These are phyloP conservation scores for Drosophila miranda DNA, from an alignment of 1,140 invertebrate species.

Conservation along the genomic window DNA sequence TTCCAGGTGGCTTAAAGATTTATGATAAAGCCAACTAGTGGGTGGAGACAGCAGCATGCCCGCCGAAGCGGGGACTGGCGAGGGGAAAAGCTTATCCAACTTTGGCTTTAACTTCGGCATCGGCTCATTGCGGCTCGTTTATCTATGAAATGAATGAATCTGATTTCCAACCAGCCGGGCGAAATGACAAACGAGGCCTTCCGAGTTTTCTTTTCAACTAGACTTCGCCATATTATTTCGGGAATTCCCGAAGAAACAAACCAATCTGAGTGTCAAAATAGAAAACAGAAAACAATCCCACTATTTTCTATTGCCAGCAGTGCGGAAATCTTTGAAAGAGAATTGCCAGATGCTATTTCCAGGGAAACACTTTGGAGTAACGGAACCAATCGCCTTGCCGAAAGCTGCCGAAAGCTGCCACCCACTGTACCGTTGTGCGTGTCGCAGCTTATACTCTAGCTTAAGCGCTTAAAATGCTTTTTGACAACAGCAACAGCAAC, in stretches of 20 bases:
- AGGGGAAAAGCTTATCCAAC: slow-evolving; percentile 60
- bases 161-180: slow-evolving; percentile 37
- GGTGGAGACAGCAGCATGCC: slow-evolving; percentile 18
- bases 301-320: slow-evolving; percentile 16
- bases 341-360: slow-evolving; percentile 8
- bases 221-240: slow-evolving; percentile 4
- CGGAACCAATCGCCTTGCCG: slow-evolving; percentile 17
- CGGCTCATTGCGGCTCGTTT: slow-evolving; percentile 69
- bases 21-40: slow-evolving; percentile 68
- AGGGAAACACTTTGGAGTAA: slow-evolving; percentile 2
- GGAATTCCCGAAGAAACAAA: background rate
- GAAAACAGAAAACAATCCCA: slow-evolving; percentile 16
- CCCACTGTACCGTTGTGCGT: slow-evolving; percentile 49
- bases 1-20: slow-evolving; percentile 72
- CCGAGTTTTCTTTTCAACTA: slow-evolving; percentile 23
- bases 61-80: background rate
- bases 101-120: slow-evolving; percentile 65
- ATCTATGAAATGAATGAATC: slow-evolving; percentile 73
- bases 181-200: slow-evolving; percentile 31
- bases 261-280: slow-evolving; percentile 27
- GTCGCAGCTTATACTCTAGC: slow-evolving; percentile 65
- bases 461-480: slow-evolving; percentile 79
- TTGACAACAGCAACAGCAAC: slow-evolving; percentile 52
- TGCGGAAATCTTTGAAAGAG: slow-evolving; percentile 5
- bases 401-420: slow-evolving; percentile 25